Evolutionary conservation across 2,888 invertebrate species (phyloP).

Genomic region (Scrobipalpa costella): DNA sequence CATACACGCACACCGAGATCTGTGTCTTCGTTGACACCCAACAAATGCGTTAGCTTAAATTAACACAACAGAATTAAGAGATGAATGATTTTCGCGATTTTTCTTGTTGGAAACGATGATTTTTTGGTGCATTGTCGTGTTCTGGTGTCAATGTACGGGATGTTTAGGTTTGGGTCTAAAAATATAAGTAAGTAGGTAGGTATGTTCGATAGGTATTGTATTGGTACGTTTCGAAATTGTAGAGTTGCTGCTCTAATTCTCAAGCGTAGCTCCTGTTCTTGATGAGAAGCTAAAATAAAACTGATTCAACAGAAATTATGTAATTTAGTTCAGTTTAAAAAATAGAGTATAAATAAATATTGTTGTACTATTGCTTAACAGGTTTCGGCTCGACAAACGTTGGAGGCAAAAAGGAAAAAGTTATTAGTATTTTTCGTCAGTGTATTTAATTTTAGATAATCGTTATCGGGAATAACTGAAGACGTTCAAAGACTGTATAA

Average conservation of each 20-base stretch:
- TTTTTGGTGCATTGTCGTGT: conserved; percentile 16
- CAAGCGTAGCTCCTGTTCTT: not conserved
- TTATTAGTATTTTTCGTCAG: not conserved
- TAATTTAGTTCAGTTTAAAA: too few relatives aligned
- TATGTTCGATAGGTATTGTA: conserved; percentile 22
- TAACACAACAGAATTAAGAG: conserved; percentile 59
- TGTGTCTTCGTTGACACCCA: conserved; percentile 65
- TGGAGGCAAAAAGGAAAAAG: not conserved
- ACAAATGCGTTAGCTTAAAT: conserved; percentile 69
- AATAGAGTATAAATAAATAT: too few relatives aligned
- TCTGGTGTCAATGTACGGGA: conserved; percentile 29
- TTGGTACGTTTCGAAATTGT: conserved; percentile 6
- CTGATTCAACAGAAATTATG: not conserved
- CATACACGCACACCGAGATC: conserved; percentile 61
- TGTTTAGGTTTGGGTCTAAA: conserved; percentile 28
- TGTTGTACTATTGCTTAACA: too few relatives aligned
- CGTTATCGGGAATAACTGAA: conserved; percentile 56
- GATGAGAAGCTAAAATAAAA: not conserved
- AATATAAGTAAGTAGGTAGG: conserved; percentile 25
- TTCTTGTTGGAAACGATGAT: conserved; percentile 23
- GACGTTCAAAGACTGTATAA: conserved; percentile 67
- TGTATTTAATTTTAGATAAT: conserved; percentile 42
- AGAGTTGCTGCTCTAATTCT: conserved; percentile 1
- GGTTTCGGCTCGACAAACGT: not conserved
- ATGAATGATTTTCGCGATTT: conserved; percentile 56